phyloP scores from a whole-genome alignment of 2,888 invertebrate genomes.

The Diadegma fenestrale region DNA sequence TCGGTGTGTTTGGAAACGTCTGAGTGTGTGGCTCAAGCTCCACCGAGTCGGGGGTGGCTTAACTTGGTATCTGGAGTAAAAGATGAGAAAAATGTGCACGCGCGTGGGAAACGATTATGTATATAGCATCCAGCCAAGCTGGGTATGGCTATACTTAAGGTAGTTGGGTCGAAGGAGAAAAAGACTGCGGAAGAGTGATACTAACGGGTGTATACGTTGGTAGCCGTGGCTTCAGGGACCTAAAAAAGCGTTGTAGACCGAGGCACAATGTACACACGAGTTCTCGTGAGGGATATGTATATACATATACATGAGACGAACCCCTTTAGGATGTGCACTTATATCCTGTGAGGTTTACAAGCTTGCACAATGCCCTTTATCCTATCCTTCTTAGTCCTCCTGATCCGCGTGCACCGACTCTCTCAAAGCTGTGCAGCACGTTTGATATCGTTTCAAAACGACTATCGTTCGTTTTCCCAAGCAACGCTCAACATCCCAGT shows the following conservation, averaged over 20 bases:
- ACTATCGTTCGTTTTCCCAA: conserved; percentile 47
- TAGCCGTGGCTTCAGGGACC: conserved; percentile 38
- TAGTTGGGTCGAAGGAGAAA: conserved; percentile 15
- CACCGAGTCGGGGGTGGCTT: conserved; percentile 34
- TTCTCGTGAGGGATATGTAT: conserved; percentile 1
- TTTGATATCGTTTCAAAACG: conserved; percentile 56
- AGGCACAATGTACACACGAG: conserved; percentile 10
- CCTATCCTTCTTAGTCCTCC: conserved; percentile 42
- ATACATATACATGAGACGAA: conserved; percentile 26
- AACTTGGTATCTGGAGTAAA: conserved; percentile 51
- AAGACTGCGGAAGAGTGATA: conserved; percentile 45
- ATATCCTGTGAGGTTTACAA: conserved; percentile 60
- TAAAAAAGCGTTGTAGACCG: conserved; percentile 28
- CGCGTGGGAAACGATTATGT: conserved; percentile 37
- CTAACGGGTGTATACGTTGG: conserved; percentile 12
- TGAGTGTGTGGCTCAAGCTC: conserved; percentile 21
- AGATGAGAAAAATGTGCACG: conserved; percentile 54
- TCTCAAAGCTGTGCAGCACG: conserved; percentile 23
- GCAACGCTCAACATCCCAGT: conserved; percentile 27
- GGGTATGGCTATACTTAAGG: conserved; percentile 13
- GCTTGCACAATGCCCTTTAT: conserved; percentile 61
- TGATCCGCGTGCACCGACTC: conserved; percentile 10
- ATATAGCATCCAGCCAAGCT: conserved; percentile 1
- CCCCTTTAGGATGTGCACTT: conserved; percentile 56
- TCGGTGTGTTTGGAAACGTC: conserved; percentile 15